These are phyloP conservation scores for Acronicta aceris DNA, from an alignment of 2,888 invertebrate genomes.

Conservation along the genomic window DNA sequence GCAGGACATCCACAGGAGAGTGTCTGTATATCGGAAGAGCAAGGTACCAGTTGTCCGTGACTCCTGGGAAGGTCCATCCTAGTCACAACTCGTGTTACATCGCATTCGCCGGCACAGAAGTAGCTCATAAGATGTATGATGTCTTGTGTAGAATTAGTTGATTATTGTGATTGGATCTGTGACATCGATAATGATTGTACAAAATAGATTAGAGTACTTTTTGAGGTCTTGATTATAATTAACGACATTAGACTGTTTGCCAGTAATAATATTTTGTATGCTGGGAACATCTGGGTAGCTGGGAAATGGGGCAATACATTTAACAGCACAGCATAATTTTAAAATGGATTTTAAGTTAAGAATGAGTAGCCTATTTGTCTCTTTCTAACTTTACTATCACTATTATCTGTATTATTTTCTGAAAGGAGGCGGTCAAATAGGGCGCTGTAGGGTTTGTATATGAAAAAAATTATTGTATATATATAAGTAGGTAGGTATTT, in stretches of 20 bases:
- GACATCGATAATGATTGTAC: not conserved
- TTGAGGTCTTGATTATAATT: too few relatives aligned
- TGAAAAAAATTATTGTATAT: not conserved
- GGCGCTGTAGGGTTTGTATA: too few relatives aligned
- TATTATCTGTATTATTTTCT: too few relatives aligned
- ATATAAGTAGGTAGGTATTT: not conserved
- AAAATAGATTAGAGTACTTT: not conserved
- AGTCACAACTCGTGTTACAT: constrained; percentile 82
- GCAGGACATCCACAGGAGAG: constrained; percentile 83
- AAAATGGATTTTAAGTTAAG: too few relatives aligned
- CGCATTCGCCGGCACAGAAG: constrained; percentile 79
- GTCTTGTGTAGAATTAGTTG: constrained; percentile 80
- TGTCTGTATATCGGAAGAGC: constrained; percentile 89
- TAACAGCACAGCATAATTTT: too few relatives aligned
- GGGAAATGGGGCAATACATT: too few relatives aligned
- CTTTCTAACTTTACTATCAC: too few relatives aligned
- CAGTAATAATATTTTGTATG: too few relatives aligned
- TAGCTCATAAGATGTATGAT: constrained; percentile 81
- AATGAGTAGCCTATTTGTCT: too few relatives aligned
- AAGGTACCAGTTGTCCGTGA: constrained; percentile 87
- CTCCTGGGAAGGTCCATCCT: constrained; percentile 89
- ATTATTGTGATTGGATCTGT: constrained; percentile 16
- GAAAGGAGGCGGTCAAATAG: too few relatives aligned
- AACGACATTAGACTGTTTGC: too few relatives aligned
- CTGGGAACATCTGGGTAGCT: too few relatives aligned